Percentiles rank a stretch among this genome's conserved stretches.
Conservation (phyloP, 1,140 invertebrate species). For the Pinna nobilis region DNA sequence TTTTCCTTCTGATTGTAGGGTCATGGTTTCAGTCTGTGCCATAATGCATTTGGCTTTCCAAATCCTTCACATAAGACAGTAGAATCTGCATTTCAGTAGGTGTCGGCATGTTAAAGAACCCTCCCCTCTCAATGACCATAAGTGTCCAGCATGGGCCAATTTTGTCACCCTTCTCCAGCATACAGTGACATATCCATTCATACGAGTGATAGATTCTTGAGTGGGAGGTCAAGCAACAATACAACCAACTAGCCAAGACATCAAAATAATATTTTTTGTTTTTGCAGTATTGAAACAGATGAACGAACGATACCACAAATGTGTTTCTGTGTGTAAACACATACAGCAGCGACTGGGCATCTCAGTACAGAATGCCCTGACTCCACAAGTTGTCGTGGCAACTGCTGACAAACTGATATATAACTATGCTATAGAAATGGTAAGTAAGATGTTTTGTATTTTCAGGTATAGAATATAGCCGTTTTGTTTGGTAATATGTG, state of each 20-base stretch:
- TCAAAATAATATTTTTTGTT: conserved; percentile 22
- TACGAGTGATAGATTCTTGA: too few relatives aligned
- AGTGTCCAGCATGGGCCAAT: not conserved
- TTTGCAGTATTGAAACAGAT: conserved; percentile 87
- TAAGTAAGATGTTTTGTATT: too few relatives aligned
- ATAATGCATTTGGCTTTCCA: too few relatives aligned
- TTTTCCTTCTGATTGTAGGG: not conserved
- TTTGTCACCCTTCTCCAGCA: too few relatives aligned
- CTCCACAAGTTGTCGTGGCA: conserved; percentile 78
- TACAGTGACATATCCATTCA: too few relatives aligned
- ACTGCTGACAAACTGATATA: conserved; percentile 97
- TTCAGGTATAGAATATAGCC: too few relatives aligned
- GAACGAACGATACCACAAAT: conserved; percentile 92
- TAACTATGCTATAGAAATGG: conserved; percentile 96
- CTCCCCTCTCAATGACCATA: conserved; percentile 2
- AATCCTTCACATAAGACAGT: too few relatives aligned
- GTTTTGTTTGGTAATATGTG: too few relatives aligned
- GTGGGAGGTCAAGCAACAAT: too few relatives aligned
- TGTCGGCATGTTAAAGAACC: too few relatives aligned
- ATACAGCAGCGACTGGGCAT: conserved; percentile 84
- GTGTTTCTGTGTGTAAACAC: conserved; percentile 90
- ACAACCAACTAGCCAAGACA: too few relatives aligned
- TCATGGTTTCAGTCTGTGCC: not conserved
- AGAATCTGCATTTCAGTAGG: too few relatives aligned
- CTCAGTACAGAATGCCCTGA: conserved; percentile 60